Evolutionary conservation across 2,888 invertebrate species (phyloP), one percentile per base, ranked within the genome.

Genomic region (Catocala fraxini): DNA sequence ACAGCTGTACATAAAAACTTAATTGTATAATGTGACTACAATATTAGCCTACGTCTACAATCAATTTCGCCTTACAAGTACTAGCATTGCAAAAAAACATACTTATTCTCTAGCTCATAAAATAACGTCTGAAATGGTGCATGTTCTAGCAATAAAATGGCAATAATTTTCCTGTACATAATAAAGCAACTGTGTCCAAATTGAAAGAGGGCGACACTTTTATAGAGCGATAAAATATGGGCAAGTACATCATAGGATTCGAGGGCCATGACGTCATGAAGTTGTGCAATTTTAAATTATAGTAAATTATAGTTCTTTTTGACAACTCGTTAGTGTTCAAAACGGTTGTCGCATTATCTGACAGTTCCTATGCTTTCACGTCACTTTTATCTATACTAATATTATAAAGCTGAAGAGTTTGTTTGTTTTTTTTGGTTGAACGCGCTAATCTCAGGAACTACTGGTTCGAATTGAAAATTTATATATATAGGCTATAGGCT

Each of bases 171-270:
- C 59, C 68, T 72, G 76, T 79, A 76, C 69, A 80, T 80, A 82
- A 87, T 86, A 88, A 87, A 85, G 84, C 78, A 81, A 75, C 77
- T 77, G 76, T 52, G 79, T 77, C 78, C 75, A 84, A 89, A 90
- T 86, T 89, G 85, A 86, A 86, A 84, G 82, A 83, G 81, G 79
- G 82, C 66, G 86, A 89, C 85, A 84, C 77, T 90, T 90, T 91
- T 89, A 90, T 89, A 75, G 79, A 68, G 77, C 82, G 73, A 86
- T 91, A 87, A 90, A 90, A 87, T 88, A 89, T 84, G 75, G 71
- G 72, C 65, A 63, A 65, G 66, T 66, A 76, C 74, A 76, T 77
- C 70, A 75, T 64, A 63, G 68, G 58, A 63, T 72, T 77, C 68
- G 71, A 75, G 74, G 63, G 73, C 63, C 65, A 34, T 51, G 41